Base-by-base conservation (phyloP, 2,113 vertebrate species). In the Prionailurus bengalensis region DNA sequence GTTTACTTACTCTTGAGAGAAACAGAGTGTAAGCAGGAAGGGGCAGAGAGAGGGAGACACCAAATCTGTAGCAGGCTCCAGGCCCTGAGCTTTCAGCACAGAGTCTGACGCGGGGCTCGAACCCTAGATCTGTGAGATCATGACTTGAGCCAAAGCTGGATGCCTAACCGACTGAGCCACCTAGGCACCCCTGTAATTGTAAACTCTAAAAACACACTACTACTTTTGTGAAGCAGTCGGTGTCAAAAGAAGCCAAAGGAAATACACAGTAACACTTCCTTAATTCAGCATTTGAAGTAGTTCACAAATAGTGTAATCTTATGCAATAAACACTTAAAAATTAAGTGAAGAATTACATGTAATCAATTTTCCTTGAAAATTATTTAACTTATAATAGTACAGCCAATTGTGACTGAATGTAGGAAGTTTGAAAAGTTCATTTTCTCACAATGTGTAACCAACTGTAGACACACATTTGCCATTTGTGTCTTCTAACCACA, bases 321-420 rank as follows among this genome's bases (percentile, higher is more conserved):
- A 51, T 63, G 12, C 61, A 96, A 73, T 84, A 65, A 63, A 92
- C 33, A 68, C 91, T 83, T 96, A 70, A 51, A 71, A 81, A 80
- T 76, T 86, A 85, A 81, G 21, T 51, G 73, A 82, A 91, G 88
- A 89, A 23, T 78, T 82, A 10, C 66, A 42, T 76, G 45, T 68
- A 82, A 94, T 85, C 42, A 80, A 66, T 94, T 70, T 87, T 53
- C 48, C 53, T 85, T 73, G 71, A 86, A 48, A 86, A 58, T 66
- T 39, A 36, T 82, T 92, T 78, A 39, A 70, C 19, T 86, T 61
- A 73, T 70, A 45, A 91, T 93, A 90, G 36, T 79, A 70, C 7
- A 53, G 36, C 65, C n/a, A 63, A 87, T 25, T 79, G 89, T 39
- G 70, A 71, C 70, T 82, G 65, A 79, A 58, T 27, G 48, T 45